These are phyloP conservation scores for Lucifuga dentata DNA, from an alignment of 2,113 vertebrate species.

Conservation along the genomic window DNA sequence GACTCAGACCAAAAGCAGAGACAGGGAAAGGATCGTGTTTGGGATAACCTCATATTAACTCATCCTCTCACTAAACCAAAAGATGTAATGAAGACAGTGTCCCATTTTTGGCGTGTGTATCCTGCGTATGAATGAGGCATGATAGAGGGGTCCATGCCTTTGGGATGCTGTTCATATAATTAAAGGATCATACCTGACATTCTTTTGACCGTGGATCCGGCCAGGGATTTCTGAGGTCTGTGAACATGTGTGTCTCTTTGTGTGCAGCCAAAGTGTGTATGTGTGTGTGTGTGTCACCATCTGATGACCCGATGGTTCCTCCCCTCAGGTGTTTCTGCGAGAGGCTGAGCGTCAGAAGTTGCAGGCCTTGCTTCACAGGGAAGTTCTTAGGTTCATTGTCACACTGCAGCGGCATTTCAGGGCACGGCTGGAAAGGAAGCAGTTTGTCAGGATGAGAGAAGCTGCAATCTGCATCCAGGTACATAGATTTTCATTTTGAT, in stretches of 20 bases:
- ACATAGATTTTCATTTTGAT: neutral
- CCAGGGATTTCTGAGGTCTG: slow-evolving; percentile 14
- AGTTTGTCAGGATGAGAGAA: slow-evolving; percentile 87
- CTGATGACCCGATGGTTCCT: slow-evolving; percentile 28
- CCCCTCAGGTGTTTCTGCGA: slow-evolving; percentile 91
- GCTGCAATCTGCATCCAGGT: slow-evolving; percentile 91
- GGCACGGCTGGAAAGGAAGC: slow-evolving; percentile 86
- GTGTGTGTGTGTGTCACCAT: neutral
- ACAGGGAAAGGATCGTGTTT: slow-evolving; percentile 2
- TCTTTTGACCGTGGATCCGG: slow-evolving; percentile 38
- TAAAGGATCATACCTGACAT: slow-evolving; percentile 72
- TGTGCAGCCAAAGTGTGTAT: slow-evolving; percentile 3
- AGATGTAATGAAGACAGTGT: slow-evolving; percentile 52
- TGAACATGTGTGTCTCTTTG: slow-evolving; percentile 18
- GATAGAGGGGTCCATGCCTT: slow-evolving; percentile 38
- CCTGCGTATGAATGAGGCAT: slow-evolving; percentile 45
- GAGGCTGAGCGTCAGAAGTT: slow-evolving; percentile 90
- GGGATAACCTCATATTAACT: slow-evolving; percentile 28
- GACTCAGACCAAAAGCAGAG: slow-evolving; percentile 21
- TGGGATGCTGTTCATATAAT: slow-evolving; percentile 69
- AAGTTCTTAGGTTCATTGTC: slow-evolving; percentile 90
- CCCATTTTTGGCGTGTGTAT: slow-evolving; percentile 26
- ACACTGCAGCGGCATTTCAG: slow-evolving; percentile 89
- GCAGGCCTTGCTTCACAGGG: slow-evolving; percentile 90
- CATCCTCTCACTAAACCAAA: slow-evolving; percentile 24